Evolutionary conservation across 2,888 invertebrate genomes (phyloP).

Genomic region (Metallyticus violacea): DNA sequence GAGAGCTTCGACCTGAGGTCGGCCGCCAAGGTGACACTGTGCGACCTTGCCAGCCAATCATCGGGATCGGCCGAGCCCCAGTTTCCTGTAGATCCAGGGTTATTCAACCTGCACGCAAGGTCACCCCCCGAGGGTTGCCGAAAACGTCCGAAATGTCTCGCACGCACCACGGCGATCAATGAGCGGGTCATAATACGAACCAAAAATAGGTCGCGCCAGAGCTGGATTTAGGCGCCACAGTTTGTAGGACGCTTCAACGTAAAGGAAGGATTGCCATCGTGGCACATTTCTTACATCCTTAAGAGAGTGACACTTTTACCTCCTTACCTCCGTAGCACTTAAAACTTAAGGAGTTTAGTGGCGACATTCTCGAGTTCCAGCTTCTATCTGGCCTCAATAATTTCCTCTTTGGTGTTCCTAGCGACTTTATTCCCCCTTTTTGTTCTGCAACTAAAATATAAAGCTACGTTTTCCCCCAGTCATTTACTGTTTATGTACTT

Average conservation of each 20-base stretch:
- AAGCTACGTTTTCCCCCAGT: too few relatives aligned
- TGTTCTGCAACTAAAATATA: too few relatives aligned
- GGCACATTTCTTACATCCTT: neutral
- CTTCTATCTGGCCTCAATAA: neutral
- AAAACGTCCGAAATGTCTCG: neutral
- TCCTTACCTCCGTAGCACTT: too few relatives aligned
- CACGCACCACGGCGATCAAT: neutral
- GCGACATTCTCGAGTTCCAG: neutral
- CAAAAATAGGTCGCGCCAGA: neutral
- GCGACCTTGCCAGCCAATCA: neutral
- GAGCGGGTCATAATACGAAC: neutral
- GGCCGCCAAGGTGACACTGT: neutral
- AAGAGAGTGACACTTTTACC: neutral
- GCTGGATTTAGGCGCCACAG: neutral
- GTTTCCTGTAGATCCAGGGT: neutral
- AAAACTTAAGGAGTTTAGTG: neutral
- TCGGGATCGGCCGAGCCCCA: neutral
- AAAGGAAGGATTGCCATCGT: neutral
- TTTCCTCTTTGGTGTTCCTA: too few relatives aligned
- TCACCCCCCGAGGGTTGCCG: neutral
- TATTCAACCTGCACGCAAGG: slow-evolving; percentile 9
- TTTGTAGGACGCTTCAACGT: neutral
- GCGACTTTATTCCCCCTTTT: too few relatives aligned
- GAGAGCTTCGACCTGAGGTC: neutral
- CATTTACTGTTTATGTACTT: too few relatives aligned